Evolutionary conservation across 2,888 invertebrate genomes (phyloP).

Genomic region (Polydrusus cervinus): DNA sequence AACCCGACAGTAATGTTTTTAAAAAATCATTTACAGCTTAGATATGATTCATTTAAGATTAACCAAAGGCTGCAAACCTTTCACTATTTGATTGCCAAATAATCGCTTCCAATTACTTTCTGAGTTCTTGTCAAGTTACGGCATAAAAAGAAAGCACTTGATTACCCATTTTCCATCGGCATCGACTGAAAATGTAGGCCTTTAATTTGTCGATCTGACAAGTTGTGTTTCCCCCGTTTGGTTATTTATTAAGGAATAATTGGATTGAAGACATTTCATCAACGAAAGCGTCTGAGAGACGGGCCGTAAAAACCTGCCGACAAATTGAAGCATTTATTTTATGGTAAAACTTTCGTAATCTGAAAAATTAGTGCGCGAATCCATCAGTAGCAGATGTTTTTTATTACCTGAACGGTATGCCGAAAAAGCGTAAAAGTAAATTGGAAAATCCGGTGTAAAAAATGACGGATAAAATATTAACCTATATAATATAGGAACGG

Average conservation of each 20-base stretch:
- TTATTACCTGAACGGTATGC: constrained; percentile 52
- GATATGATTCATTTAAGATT: too few relatives aligned
- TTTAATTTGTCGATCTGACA: constrained; percentile 24
- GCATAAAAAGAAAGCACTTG: background rate
- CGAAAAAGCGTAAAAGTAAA: constrained; percentile 54
- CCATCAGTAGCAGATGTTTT: constrained; percentile 56
- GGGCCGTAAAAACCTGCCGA: constrained; percentile 52
- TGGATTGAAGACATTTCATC: constrained; percentile 50
- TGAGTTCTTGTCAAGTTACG: too few relatives aligned
- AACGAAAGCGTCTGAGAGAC: constrained; percentile 35
- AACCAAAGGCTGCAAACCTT: too few relatives aligned
- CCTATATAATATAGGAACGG: constrained; percentile 16
- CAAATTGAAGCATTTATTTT: constrained; percentile 57
- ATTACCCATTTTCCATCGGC: constrained; percentile 10
- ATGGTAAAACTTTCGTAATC: constrained; percentile 55
- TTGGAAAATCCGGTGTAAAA: constrained; percentile 48
- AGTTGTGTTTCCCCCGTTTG: constrained; percentile 27
- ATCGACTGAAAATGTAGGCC: constrained; percentile 1
- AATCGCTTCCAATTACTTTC: too few relatives aligned
- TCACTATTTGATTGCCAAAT: too few relatives aligned
- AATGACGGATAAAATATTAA: constrained; percentile 45
- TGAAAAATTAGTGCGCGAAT: constrained; percentile 55
- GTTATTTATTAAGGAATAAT: constrained; percentile 53
- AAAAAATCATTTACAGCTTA: too few relatives aligned
- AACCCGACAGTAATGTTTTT: too few relatives aligned